Evolutionary conservation across 2,797 vertebrate species (phyloP), one percentile per base, ranked within the genome.

Genomic region (Myotis vivesi): DNA sequence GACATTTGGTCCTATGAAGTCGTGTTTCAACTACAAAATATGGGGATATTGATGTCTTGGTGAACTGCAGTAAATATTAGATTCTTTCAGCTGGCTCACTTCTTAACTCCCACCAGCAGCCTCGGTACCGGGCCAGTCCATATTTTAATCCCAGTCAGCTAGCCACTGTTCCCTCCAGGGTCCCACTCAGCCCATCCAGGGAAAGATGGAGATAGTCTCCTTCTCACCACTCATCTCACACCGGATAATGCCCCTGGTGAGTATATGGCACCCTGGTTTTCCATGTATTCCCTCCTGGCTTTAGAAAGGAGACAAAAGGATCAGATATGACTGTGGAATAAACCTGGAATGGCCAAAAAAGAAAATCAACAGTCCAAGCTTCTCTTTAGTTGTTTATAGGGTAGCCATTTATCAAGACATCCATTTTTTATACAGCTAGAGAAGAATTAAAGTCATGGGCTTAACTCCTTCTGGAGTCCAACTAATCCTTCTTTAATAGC

Each of bases 401-500:
- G 1, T 59, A 22, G 72, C 85, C 19, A 66, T 96, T 96, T 95
- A 95, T 95, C 89, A 96, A 94, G 69, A 86, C 44, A 93, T 94
- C 89, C 64, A 75, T 13, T 25, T 53, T 85, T 4, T 69, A 59
- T 38, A 6, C 0, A 38, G 76, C 87, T 95, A 85, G 69, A 96
- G 81, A 96, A 59, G 89, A 93, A 96, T 94, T 87, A 97, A 97
- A 85, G n/a, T 36, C 92, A 22, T 53, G 51, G 85, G 92, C 92
- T 94, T 80, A 38, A 38, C 92, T 97, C 81, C 64, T 96, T 86
- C 33, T 79, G 94, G 91, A 97, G 76, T 28, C 87, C 91, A 59
- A 20, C 91, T 96, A 97, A 97, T 96, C 95, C 90, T 96, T 86
- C 90, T 97, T 97, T 97, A 97, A 94, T 84, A 53, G 87, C 64